A percentile compares a stretch with the other conserved stretches of the same genome.
Evolutionary conservation across 2,888 invertebrate species (phyloP).

Genomic region (Dicranocentrus wangi): DNA sequence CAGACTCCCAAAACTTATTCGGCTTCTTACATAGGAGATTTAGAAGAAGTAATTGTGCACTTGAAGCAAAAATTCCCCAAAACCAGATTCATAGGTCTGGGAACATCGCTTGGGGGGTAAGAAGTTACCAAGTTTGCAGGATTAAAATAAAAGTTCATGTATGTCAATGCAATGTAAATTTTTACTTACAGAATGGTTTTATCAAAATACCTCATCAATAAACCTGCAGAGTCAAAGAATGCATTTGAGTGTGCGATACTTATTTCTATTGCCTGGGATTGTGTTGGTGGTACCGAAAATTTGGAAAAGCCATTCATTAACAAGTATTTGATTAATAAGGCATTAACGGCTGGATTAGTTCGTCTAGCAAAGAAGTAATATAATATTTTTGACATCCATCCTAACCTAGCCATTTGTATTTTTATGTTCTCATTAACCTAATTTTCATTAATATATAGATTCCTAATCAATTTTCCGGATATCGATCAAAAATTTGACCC

Average conservation of each 20-base stretch:
- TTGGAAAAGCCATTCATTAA: slow-evolving; percentile 80
- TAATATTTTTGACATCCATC: too few relatives aligned
- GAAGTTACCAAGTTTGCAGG: background rate
- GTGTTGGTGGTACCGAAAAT: slow-evolving; percentile 81
- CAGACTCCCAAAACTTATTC: slow-evolving; percentile 88
- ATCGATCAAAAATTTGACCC: slow-evolving; percentile 44
- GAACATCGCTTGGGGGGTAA: slow-evolving; percentile 88
- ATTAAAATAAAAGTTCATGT: slow-evolving; percentile 75
- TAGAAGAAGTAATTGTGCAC: slow-evolving; percentile 82
- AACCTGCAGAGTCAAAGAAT: slow-evolving; percentile 75
- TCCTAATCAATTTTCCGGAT: slow-evolving; percentile 40
- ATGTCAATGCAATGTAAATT: background rate
- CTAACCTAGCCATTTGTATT: too few relatives aligned
- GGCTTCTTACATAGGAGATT: slow-evolving; percentile 86
- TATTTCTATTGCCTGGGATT: slow-evolving; percentile 88
- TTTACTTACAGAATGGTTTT: slow-evolving; percentile 60
- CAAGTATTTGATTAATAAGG: slow-evolving; percentile 59
- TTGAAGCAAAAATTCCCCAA: slow-evolving; percentile 79
- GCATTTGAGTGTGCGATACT: slow-evolving; percentile 82
- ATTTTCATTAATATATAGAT: slow-evolving; percentile 38
- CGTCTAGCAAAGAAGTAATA: slow-evolving; percentile 57
- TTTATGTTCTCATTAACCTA: too few relatives aligned
- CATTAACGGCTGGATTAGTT: slow-evolving; percentile 48
- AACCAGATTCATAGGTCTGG: slow-evolving; percentile 83
- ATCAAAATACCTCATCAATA: slow-evolving; percentile 50